A percentile compares a stretch with the other conserved stretches of the same genome.
Conservation (phyloP, 2,113 vertebrate genomes). For the Deroptyus accipitrinus region DNA sequence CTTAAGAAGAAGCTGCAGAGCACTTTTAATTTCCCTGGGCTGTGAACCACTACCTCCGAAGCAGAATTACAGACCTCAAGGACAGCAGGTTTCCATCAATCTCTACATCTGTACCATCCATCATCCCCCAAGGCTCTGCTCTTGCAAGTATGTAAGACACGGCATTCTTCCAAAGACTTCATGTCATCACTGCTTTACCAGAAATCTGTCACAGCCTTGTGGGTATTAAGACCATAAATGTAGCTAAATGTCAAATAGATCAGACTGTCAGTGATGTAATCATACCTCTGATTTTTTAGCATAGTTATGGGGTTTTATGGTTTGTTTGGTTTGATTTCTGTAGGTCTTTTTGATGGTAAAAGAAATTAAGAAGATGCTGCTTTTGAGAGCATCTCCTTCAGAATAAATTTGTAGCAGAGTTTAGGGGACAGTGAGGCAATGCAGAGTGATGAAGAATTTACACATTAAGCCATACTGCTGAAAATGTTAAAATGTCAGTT, state of each 20-base stretch:
- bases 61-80: not conserved
- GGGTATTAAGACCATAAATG: not conserved
- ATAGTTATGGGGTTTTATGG: accelerated
- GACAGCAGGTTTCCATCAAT: not conserved
- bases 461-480: not conserved
- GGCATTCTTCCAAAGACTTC: not conserved
- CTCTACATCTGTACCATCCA: not conserved
- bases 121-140: not conserved
- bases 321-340: not conserved
- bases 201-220: not conserved
- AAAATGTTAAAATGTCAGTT: not conserved
- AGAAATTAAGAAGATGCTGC: not conserved
- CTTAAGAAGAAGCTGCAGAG: not conserved
- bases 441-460: not conserved
- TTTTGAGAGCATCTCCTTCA: not conserved
- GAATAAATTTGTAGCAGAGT: not conserved
- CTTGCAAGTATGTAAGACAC: not conserved
- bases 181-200: not conserved
- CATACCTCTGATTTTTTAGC: not conserved
- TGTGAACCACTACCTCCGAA: not conserved
- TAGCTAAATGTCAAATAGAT: not conserved
- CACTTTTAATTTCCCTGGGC: not conserved
- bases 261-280: not conserved
- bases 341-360: not conserved
- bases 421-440: not conserved